Conservation (phyloP, 2,113 vertebrate species). For the Eulacestoma nigropectus region DNA sequence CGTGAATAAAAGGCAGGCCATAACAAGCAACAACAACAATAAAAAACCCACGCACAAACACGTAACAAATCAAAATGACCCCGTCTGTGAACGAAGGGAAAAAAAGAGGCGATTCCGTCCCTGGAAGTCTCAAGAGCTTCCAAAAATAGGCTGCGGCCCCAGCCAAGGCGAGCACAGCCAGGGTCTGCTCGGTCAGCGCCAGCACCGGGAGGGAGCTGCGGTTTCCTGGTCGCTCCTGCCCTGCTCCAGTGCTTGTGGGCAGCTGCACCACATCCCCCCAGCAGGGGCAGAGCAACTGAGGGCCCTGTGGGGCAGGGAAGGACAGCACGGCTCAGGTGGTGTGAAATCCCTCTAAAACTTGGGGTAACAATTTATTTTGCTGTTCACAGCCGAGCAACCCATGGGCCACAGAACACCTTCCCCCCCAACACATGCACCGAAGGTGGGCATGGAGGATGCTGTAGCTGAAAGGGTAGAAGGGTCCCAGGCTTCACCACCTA, state of each 20-base stretch:
- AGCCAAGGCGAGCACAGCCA: background rate
- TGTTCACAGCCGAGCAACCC: background rate
- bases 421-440: rapidly evolving
- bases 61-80: background rate
- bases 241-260: rapidly evolving
- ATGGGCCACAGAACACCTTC: rapidly evolving
- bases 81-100: background rate
- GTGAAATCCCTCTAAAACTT: background rate
- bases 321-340: rapidly evolving
- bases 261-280: background rate
- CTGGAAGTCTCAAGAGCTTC: constrained; percentile 34
- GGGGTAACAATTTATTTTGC: background rate
- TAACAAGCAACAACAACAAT: background rate
- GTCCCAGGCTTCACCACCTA: background rate
- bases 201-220: background rate
- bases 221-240: background rate
- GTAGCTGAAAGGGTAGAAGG: background rate
- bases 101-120: background rate
- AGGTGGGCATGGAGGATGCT: background rate
- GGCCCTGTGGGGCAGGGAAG: background rate
- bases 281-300: background rate
- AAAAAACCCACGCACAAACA: background rate
- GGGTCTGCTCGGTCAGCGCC: background rate
- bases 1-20: background rate
- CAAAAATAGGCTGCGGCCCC: background rate